These are phyloP conservation scores for Elephas maximus DNA, from an alignment of 2,113 vertebrate species.

Conservation along the genomic window DNA sequence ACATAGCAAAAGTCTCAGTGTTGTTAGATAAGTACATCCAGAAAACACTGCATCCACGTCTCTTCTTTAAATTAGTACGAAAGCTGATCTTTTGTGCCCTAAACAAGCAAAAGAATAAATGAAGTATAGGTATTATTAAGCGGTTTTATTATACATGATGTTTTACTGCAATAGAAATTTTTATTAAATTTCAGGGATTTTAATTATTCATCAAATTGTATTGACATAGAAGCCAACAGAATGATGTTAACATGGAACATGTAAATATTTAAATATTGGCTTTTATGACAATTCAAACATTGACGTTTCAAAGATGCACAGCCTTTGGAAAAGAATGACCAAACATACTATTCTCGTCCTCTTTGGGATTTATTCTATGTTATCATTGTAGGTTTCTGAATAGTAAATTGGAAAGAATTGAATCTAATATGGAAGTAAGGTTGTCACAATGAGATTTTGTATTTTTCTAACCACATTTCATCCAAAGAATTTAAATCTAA, in stretches of 20 bases:
- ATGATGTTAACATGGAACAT: neutral
- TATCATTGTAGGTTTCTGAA: neutral
- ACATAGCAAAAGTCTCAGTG: neutral
- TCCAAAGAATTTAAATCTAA: conserved; percentile 12
- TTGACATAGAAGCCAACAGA: neutral
- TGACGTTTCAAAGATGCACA: neutral
- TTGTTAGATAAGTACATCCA: neutral
- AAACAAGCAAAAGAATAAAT: neutral
- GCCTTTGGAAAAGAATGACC: neutral
- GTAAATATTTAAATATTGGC: conserved; percentile 34
- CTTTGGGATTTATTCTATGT: neutral
- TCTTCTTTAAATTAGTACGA: conserved; percentile 26
- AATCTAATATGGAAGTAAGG: neutral
- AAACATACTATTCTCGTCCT: neutral
- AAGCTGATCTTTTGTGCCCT: neutral
- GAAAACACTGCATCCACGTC: neutral
- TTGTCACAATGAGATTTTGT: neutral
- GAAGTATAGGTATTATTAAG: conserved; percentile 7
- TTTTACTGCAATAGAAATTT: neutral
- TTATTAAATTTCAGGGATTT: neutral
- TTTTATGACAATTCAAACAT: neutral
- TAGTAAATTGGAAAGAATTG: neutral
- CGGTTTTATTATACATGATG: neutral
- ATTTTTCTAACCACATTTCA: neutral
- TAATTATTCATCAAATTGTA: conserved; percentile 36